A percentile compares a stretch with the other conserved stretches of the same genome.
Conservation (phyloP, 2,888 invertebrate genomes). For the Augiades crinisus region DNA sequence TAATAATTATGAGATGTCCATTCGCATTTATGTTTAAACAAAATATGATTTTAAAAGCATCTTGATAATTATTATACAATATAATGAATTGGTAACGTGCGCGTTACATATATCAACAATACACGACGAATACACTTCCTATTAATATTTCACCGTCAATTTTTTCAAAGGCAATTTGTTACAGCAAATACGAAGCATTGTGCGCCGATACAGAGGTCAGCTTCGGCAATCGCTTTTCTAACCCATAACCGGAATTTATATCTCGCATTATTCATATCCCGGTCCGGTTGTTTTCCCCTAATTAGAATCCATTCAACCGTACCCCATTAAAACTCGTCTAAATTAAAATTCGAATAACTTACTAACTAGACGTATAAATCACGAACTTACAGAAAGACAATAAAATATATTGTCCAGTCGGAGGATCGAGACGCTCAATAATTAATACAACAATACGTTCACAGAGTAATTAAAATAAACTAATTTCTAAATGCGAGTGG, state of each 20-base stretch:
- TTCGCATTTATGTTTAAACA: no score
- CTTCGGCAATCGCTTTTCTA: constrained; percentile 54
- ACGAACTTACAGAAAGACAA: constrained; percentile 68
- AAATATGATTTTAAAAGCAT: no score
- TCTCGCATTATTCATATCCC: constrained; percentile 72
- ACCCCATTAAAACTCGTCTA: constrained; percentile 79
- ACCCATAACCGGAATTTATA: constrained; percentile 74
- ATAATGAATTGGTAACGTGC: no score
- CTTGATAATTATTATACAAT: no score
- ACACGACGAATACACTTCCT: constrained; percentile 21
- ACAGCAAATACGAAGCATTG: constrained; percentile 64
- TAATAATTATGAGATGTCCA: no score
- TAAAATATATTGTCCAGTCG: constrained; percentile 77
- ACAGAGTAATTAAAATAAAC: constrained; percentile 79
- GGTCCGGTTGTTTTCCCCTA: constrained; percentile 74
- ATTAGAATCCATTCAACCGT: constrained; percentile 79
- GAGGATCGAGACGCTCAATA: constrained; percentile 56
- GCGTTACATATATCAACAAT: neutral
- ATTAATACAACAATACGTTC: constrained; percentile 77
- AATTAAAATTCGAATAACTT: constrained; percentile 81
- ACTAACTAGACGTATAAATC: constrained; percentile 81
- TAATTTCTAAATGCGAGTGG: constrained; percentile 72
- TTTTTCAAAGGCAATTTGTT: constrained; percentile 69
- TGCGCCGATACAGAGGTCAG: constrained; percentile 50
- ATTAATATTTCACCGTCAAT: constrained; percentile 58